These are phyloP conservation scores for Flabesymbios commensalis DNA, from an alignment of 2,888 invertebrate genomes.

Conservation along the genomic window DNA sequence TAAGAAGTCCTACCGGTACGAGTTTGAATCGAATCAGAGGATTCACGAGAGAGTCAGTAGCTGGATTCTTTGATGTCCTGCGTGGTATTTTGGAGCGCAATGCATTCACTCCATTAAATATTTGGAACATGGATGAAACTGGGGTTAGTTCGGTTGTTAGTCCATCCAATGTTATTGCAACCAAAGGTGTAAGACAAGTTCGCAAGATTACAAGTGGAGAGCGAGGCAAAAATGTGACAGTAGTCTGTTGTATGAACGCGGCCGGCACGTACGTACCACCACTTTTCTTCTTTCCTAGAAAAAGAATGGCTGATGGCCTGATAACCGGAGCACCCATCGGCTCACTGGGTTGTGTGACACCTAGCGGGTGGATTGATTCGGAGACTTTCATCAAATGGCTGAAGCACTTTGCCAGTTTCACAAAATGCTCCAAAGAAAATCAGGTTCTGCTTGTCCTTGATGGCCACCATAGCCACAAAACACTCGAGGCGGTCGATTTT, in stretches of 20 bases:
- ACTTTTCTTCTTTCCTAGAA: slow-evolving; percentile 44
- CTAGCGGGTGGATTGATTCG: slow-evolving; percentile 45
- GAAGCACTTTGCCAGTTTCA: slow-evolving; percentile 58
- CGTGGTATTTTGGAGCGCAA: slow-evolving; percentile 3
- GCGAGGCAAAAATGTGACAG: slow-evolving; percentile 26
- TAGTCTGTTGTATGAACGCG: slow-evolving; percentile 33
- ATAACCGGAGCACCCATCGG: slow-evolving; percentile 47
- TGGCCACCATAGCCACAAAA: slow-evolving; percentile 49
- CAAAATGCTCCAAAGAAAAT: too few species aligned
- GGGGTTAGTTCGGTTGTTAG: slow-evolving; percentile 29
- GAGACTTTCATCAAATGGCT: slow-evolving; percentile 44
- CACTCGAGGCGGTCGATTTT: slow-evolving; percentile 42
- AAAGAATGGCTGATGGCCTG: slow-evolving; percentile 44
- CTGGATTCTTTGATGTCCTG: slow-evolving; percentile 19
- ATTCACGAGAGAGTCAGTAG: slow-evolving; percentile 24
- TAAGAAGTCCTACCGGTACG: slow-evolving; percentile 27
- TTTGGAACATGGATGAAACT: slow-evolving; percentile 32
- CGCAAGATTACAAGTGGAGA: slow-evolving; percentile 22
- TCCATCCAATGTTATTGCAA: slow-evolving; percentile 21
- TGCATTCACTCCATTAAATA: not conserved
- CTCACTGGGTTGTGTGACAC: slow-evolving; percentile 41
- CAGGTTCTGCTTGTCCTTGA: too few species aligned
- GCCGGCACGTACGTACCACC: slow-evolving; percentile 35
- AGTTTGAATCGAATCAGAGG: slow-evolving; percentile 25
- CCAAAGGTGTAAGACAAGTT: slow-evolving; percentile 14